Evolutionary conservation across 2,797 vertebrate species (phyloP).

Genomic region (Lepilemur septentrionalis): DNA sequence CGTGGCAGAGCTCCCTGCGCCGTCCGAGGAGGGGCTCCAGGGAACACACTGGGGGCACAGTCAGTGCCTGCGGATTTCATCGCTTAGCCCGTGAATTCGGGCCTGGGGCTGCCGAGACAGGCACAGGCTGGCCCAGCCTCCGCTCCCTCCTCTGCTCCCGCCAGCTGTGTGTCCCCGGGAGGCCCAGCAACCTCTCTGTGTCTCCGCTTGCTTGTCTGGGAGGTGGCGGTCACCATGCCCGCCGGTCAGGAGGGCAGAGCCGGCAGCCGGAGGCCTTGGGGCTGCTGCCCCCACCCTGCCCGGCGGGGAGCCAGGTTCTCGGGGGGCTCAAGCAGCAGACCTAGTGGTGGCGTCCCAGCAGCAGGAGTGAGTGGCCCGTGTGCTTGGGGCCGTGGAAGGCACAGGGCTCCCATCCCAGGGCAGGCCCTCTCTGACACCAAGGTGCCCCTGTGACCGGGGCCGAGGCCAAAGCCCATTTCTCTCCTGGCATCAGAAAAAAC

Average conservation of each 20-base stretch:
- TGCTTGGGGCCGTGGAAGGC: background rate
- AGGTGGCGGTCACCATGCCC: background rate
- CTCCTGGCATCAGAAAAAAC: background rate
- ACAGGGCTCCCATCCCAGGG: background rate
- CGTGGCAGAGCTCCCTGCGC: accelerated
- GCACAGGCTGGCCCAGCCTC: background rate
- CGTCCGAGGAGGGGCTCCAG: background rate
- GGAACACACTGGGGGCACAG: accelerated
- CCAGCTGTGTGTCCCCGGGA: background rate
- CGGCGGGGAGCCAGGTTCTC: background rate
- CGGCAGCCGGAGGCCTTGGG: too few relatives aligned
- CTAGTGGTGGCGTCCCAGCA: background rate
- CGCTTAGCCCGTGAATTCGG: background rate
- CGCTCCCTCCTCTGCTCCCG: accelerated
- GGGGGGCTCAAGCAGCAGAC: background rate
- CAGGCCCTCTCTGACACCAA: background rate
- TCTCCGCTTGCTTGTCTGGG: background rate
- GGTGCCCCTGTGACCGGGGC: background rate
- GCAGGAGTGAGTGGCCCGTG: background rate
- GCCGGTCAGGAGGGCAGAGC: background rate
- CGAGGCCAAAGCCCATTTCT: background rate
- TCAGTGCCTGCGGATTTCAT: background rate
- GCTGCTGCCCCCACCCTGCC: background rate
- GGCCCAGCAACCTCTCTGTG: background rate
- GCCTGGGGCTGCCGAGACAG: background rate